Evolutionary conservation across 2,113 vertebrate species (phyloP).

Genomic region (Abramis brama): DNA sequence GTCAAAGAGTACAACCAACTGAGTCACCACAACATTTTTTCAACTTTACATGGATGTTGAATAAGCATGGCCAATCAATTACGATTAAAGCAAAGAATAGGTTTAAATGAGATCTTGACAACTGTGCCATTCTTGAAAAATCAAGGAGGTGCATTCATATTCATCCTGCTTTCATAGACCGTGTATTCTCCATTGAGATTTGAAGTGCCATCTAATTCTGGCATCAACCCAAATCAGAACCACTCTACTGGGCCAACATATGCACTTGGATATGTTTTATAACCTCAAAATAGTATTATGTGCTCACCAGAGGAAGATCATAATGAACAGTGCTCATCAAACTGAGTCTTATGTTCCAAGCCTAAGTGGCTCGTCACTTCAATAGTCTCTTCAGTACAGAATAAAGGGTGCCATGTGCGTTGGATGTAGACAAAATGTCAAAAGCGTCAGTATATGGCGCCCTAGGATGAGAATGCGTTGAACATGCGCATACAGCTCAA

Average conservation of each 20-base stretch:
- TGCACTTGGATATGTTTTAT: conserved; percentile 14
- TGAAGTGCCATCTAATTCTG: conserved; percentile 18
- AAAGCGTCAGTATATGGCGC: too few relatives aligned
- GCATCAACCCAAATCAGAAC: conserved; percentile 23
- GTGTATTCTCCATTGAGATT: conserved; percentile 2
- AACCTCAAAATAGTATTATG: background rate
- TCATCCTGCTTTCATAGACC: conserved; percentile 7
- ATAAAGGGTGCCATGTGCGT: too few relatives aligned
- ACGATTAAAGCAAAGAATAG: background rate
- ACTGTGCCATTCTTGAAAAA: background rate
- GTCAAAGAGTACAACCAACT: background rate
- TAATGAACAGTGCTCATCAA: background rate
- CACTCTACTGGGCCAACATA: background rate
- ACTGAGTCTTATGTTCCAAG: background rate
- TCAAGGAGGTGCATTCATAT: conserved; percentile 15
- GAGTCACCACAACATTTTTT: too few relatives aligned
- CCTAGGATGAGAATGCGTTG: too few relatives aligned
- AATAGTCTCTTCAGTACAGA: conserved; percentile 1
- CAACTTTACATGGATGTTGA: background rate
- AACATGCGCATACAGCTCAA: too few relatives aligned
- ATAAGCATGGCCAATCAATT: background rate
- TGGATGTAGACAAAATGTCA: too few relatives aligned
- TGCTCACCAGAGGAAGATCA: background rate
- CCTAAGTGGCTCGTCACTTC: conserved; percentile 39
- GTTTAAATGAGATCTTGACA: conserved; percentile 13